These are phyloP conservation scores for Miltochrista miniata DNA, from an alignment of 2,888 invertebrate species.

Conservation along the genomic window DNA sequence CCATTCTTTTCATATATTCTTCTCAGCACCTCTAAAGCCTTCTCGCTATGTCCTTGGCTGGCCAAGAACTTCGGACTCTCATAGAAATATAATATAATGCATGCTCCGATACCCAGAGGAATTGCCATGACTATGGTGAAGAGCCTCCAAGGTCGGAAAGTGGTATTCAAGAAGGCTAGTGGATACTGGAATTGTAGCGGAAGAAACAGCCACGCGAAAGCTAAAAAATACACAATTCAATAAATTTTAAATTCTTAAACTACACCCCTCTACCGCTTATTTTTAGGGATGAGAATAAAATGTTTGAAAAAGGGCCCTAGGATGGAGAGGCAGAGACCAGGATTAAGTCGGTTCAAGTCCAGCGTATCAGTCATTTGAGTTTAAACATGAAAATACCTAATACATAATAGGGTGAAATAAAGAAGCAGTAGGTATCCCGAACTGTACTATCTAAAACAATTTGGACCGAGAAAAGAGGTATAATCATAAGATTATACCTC, in stretches of 20 bases:
- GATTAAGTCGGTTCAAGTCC: no score
- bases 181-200: conserved; percentile 73
- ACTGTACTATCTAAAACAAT: no score
- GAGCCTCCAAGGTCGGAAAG: conserved; percentile 88
- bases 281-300: no score
- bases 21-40: conserved; percentile 75
- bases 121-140: conserved; percentile 77
- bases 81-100: conserved; percentile 81
- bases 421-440: no score
- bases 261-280: no score
- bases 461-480: no score
- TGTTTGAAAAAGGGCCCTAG: no score
- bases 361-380: no score
- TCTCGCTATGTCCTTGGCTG: conserved; percentile 80
- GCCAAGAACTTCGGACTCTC: conserved; percentile 91
- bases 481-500: no score
- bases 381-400: no score
- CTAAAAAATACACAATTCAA: conserved; percentile 52
- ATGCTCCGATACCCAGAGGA: conserved; percentile 73
- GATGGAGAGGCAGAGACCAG: no score
- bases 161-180: conserved; percentile 65
- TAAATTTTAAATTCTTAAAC: not conserved
- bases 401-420: no score
- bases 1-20: conserved; percentile 52
- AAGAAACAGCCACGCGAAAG: conserved; percentile 85